Base-by-base conservation (phyloP, 2,888 invertebrate species). In the Meghimatium bilineatum region DNA sequence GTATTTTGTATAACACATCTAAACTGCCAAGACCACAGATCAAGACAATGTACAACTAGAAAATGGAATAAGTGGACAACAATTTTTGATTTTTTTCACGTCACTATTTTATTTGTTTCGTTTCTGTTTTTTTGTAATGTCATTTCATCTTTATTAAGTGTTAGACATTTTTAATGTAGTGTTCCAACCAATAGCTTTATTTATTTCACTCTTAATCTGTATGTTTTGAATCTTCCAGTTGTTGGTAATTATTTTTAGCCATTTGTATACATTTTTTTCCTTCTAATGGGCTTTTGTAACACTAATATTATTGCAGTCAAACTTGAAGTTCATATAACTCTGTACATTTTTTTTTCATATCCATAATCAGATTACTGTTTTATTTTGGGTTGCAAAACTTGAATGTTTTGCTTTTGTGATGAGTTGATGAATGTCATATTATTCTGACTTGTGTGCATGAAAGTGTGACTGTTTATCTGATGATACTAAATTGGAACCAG, bases 341-440 rank as follows among this genome's bases (percentile, higher is more conserved):
- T 8, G 26, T 63, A 23, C 3, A 63, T 63, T 26, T 63, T 1
- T 63, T 63, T 63, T 63, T n/a, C 3, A 8, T 63, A n/a, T 8
- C 23, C n/a, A 2, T 63, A 63, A 63, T 63, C 60, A 63, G 60
- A 63, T n/a, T 63, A n/a, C 60, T 63, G 60, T 63, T 63, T 63
- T 63, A n/a, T 63, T 63, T 23, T 5, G 2, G 26, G 60, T 20
- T n/a, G 12, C n/a, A 56, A 20, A 17, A 2, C 6, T 56, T 56
- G 56, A 56, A 63, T 63, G n/a, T 63, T 63, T 63, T 63, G 6
- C 26, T 63, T 56, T 63, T 63, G 60, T 63, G 60, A n/a, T 63
- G n/a, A 63, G 60, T 26, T 63, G 17, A 5, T 44, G 5, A 44
- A 44, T 44, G 5, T 44, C 44, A 44, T 44, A 44, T 44, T 44